These are phyloP conservation scores for Aeoliscus strigatus DNA, from an alignment of 2,797 vertebrate genomes.

Conservation along the genomic window DNA sequence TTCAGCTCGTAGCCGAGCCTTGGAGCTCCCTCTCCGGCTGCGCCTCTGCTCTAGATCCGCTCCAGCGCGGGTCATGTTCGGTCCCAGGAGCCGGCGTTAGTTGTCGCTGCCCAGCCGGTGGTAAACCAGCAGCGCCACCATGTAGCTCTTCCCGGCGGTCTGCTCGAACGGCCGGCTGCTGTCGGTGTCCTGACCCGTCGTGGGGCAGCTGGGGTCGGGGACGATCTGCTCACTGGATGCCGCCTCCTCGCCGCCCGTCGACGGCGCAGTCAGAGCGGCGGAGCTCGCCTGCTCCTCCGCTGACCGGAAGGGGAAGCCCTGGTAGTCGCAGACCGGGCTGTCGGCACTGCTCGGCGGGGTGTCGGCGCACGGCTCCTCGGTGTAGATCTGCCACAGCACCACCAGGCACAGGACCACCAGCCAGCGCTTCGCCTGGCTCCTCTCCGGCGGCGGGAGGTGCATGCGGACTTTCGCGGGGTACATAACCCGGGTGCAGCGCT, in stretches of 20 bases:
- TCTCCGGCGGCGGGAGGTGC: slow-evolving; percentile 75
- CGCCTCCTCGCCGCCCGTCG: neutral
- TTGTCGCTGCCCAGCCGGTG: slow-evolving; percentile 69
- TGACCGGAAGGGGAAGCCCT: slow-evolving; percentile 53
- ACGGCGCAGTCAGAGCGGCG: neutral
- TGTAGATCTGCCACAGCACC: slow-evolving; percentile 78
- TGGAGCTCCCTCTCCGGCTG: slow-evolving; percentile 24
- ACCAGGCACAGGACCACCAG: slow-evolving; percentile 72
- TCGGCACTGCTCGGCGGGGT: slow-evolving; percentile 21
- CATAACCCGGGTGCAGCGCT: slow-evolving; percentile 72
- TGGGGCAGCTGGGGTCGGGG: slow-evolving; percentile 30
- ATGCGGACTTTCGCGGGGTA: slow-evolving; percentile 77
- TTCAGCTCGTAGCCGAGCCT: neutral
- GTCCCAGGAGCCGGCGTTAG: slow-evolving; percentile 20
- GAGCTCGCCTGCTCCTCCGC: slow-evolving; percentile 51
- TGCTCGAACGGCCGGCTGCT: slow-evolving; percentile 42
- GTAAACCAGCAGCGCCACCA: slow-evolving; percentile 75
- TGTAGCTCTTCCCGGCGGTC: slow-evolving; percentile 65
- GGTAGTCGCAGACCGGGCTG: slow-evolving; percentile 37
- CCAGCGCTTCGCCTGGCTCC: slow-evolving; percentile 72
- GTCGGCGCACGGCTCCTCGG: slow-evolving; percentile 63
- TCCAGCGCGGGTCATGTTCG: slow-evolving; percentile 1
- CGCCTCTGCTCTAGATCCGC: slow-evolving; percentile 4
- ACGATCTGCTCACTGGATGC: slow-evolving; percentile 13
- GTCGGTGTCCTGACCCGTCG: slow-evolving; percentile 17